Evolutionary conservation across 2,113 vertebrate genomes (phyloP).

Genomic region (Dendropsophus ebraccatus): DNA sequence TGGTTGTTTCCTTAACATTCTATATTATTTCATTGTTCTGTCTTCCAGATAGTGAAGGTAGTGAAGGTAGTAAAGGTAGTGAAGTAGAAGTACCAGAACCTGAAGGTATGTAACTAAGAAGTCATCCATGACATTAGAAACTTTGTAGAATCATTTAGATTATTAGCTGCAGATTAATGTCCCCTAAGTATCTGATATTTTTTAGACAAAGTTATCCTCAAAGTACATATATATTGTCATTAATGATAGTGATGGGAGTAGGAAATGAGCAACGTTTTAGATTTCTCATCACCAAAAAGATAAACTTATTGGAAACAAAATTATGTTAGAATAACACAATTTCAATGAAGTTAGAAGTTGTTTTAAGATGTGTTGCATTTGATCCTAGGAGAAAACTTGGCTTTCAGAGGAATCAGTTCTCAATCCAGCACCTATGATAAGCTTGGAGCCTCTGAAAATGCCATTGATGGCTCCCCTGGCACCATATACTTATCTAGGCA

Average conservation of each 20-base stretch:
- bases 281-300: too few relatives aligned
- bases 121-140: neutral
- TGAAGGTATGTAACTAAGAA: neutral
- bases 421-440: constrained; percentile 57
- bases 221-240: neutral
- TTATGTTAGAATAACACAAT: neutral
- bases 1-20: neutral
- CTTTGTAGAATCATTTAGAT: neutral
- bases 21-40: neutral
- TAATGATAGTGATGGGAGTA: too few relatives aligned
- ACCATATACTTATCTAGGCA: constrained; percentile 20
- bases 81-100: neutral
- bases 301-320: too few relatives aligned
- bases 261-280: too few relatives aligned
- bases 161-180: neutral
- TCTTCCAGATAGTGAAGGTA: neutral
- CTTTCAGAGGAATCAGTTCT: constrained; percentile 21
- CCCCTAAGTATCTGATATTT: neutral
- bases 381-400: neutral
- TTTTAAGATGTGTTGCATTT: neutral
- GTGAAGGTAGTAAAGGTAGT: too few relatives aligned
- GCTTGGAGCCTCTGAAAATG: constrained; percentile 29
- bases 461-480: constrained; percentile 49
- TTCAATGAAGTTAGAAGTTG: neutral
- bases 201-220: neutral